phyloP scores from a whole-genome alignment of 2,797 vertebrate genomes.

The Arvicola amphibius region DNA sequence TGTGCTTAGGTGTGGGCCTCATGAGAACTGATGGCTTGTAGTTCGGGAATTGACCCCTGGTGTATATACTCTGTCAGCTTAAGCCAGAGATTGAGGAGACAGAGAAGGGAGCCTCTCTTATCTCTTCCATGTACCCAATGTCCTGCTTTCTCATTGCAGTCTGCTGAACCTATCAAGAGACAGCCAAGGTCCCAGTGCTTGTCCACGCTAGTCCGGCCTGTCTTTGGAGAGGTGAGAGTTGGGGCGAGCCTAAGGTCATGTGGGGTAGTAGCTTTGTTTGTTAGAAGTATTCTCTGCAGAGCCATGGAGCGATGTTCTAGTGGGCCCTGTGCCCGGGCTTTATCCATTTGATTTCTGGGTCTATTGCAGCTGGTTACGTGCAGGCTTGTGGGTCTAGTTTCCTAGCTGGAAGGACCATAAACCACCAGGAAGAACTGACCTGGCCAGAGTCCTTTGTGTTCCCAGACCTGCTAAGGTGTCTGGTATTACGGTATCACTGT shows the following conservation, averaged over 20 bases:
- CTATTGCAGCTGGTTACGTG: not conserved
- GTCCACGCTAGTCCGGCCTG: conserved; percentile 94
- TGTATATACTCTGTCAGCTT: not conserved
- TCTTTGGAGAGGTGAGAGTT: conserved; percentile 95
- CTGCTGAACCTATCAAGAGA: conserved; percentile 93
- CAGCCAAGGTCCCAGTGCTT: conserved; percentile 96
- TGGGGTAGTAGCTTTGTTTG: not conserved
- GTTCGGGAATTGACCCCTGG: not conserved
- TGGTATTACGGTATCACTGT: not conserved
- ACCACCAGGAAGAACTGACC: too few species aligned
- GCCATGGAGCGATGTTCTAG: accelerated
- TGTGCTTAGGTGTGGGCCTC: not conserved
- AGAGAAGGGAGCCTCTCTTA: not conserved
- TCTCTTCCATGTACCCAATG: not conserved
- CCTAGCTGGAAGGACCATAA: not conserved
- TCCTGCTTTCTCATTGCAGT: conserved; percentile 82
- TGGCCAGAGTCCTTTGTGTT: not conserved
- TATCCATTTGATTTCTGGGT: too few species aligned
- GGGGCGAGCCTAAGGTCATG: not conserved
- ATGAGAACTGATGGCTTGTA: not conserved
- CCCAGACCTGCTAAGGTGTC: not conserved
- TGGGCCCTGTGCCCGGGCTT: accelerated
- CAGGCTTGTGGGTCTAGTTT: not conserved
- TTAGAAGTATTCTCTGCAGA: not conserved
- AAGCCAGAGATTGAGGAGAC: not conserved